Evolutionary conservation across 2,888 invertebrate species (phyloP).

Genomic region (Acrocyrtus sp.): DNA sequence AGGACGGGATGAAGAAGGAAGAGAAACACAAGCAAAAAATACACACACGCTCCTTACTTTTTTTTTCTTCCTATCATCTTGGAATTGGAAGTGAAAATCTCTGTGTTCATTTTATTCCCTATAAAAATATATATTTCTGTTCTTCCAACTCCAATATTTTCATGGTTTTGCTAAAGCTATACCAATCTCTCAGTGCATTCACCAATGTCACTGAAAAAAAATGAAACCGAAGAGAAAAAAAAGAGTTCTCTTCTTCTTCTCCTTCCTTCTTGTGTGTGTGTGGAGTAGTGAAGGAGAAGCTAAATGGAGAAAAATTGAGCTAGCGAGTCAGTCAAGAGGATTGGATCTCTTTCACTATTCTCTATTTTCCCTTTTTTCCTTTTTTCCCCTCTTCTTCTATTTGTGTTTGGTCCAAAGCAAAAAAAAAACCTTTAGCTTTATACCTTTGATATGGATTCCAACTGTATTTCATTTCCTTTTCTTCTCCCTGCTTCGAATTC

Average conservation of each 20-base stretch:
- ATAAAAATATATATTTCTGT: no score
- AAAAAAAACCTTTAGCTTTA: constrained; percentile 15
- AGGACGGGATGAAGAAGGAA: background rate
- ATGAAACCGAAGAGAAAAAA: constrained; percentile 3
- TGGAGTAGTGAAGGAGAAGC: constrained; percentile 25
- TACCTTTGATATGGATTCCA: constrained; percentile 43
- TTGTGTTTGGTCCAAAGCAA: constrained; percentile 35
- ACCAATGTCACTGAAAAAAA: no score
- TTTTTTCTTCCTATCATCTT: background rate
- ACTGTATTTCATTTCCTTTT: constrained; percentile 52
- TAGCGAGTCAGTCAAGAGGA: constrained; percentile 47
- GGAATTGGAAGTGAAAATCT: background rate
- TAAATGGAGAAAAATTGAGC: constrained; percentile 53
- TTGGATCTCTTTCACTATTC: constrained; percentile 40
- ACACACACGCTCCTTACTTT: no score
- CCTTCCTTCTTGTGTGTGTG: constrained; percentile 18
- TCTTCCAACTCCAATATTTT: no score
- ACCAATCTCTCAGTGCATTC: no score
- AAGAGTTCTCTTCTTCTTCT: background rate
- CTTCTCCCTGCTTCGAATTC: constrained; percentile 24
- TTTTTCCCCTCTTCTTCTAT: background rate
- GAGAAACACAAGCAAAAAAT: background rate
- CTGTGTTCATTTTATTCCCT: background rate
- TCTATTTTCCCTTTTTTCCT: no score
- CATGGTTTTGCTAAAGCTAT: constrained; percentile 4